Evolutionary conservation across 2,797 vertebrate species (phyloP).

Genomic region (Pogoniulus pusillus): DNA sequence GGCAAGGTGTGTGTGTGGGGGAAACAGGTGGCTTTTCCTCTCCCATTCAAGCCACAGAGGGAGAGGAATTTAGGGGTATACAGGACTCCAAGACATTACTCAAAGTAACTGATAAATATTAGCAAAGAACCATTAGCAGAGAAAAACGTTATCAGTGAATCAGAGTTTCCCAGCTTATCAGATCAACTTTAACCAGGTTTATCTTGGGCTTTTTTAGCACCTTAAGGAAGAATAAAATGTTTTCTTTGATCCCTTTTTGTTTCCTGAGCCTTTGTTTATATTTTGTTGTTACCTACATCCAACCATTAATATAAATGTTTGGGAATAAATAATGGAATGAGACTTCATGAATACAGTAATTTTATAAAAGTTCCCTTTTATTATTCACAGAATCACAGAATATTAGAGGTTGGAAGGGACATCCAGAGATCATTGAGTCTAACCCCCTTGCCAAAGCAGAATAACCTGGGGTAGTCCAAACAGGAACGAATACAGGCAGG

Average conservation of each 20-base stretch:
- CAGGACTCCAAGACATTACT: too few species aligned
- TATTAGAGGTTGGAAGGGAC: too few species aligned
- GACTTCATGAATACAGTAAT: slow-evolving; percentile 27
- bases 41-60: too few species aligned
- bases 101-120: slow-evolving; percentile 79
- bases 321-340: neutral
- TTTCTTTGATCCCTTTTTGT: slow-evolving; percentile 46
- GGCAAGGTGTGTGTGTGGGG: too few species aligned
- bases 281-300: slow-evolving; percentile 61
- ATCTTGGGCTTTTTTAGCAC: slow-evolving; percentile 72
- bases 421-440: too few species aligned
- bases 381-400: neutral
- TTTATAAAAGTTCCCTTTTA: slow-evolving; percentile 63
- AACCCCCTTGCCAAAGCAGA: too few species aligned
- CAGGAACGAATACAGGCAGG: too few species aligned
- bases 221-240: slow-evolving; percentile 74
- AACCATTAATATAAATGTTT: slow-evolving; percentile 69
- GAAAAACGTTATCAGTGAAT: slow-evolving; percentile 73
- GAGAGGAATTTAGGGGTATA: too few species aligned
- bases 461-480: too few species aligned
- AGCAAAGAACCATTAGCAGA: slow-evolving; percentile 73
- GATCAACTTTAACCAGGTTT: slow-evolving; percentile 81
- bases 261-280: slow-evolving; percentile 67
- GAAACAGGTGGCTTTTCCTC: too few species aligned
- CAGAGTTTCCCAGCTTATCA: slow-evolving; percentile 69